These are phyloP conservation scores for Galeopterus variegatus DNA, from an alignment of 2,113 vertebrate genomes.

Conservation along the genomic window DNA sequence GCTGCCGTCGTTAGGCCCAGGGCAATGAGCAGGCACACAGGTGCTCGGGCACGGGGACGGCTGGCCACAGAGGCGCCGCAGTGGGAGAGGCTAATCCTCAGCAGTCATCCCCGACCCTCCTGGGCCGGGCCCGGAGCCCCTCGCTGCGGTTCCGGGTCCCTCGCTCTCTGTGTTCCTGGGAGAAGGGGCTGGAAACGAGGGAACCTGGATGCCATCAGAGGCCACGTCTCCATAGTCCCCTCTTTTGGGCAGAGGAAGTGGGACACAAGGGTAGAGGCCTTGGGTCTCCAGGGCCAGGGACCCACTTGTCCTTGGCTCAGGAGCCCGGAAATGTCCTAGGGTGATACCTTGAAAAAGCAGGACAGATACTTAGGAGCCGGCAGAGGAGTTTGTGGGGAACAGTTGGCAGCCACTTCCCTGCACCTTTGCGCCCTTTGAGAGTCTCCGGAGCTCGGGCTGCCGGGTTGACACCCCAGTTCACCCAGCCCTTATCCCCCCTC, in stretches of 20 bases:
- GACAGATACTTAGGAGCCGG: neutral
- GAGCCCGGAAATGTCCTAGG: neutral
- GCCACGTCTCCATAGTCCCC: neutral
- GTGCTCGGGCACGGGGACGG: neutral
- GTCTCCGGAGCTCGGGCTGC: neutral
- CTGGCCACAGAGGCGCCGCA: neutral
- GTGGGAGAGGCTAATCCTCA: neutral
- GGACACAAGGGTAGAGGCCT: neutral
- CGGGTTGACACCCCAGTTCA: neutral
- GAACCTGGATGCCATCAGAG: neutral
- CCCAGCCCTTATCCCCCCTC: neutral
- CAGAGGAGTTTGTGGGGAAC: neutral
- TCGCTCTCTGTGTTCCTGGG: neutral
- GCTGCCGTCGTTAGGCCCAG: neutral
- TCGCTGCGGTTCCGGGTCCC: neutral
- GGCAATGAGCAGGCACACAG: neutral
- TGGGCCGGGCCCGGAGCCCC: neutral
- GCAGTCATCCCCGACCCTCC: rapidly evolving
- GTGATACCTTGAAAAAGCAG: neutral
- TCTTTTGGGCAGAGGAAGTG: neutral
- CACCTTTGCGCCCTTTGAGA: neutral
- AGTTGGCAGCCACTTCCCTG: neutral
- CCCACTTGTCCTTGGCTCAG: neutral
- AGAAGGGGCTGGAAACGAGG: neutral
- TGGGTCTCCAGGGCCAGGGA: neutral